phyloP scores from a whole-genome alignment of 2,888 invertebrate species.

The Lithophane ornitopus region DNA sequence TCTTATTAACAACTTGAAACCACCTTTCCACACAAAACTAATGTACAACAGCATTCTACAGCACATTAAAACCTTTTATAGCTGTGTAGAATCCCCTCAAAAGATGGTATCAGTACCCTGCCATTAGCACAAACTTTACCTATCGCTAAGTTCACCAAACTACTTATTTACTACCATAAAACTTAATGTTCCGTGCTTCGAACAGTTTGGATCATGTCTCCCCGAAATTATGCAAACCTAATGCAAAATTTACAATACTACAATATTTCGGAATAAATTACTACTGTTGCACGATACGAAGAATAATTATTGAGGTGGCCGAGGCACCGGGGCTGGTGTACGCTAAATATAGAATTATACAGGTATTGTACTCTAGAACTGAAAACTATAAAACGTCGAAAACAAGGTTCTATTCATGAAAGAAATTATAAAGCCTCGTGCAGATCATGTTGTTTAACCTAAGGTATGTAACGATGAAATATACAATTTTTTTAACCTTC shows the following conservation, averaged over 20 bases:
- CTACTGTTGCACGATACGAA: slow-evolving; percentile 57
- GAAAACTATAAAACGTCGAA: slow-evolving; percentile 35
- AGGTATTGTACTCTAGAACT: neutral
- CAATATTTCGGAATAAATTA: slow-evolving; percentile 63
- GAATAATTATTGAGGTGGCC: slow-evolving; percentile 49
- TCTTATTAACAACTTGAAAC: slow-evolving; percentile 7
- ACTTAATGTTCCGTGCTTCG: slow-evolving; percentile 79
- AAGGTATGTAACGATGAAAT: no score
- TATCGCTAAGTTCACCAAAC: slow-evolving; percentile 72
- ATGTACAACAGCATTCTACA: slow-evolving; percentile 40
- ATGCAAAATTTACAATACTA: slow-evolving; percentile 68
- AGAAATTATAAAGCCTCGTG: slow-evolving; percentile 28
- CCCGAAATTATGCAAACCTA: slow-evolving; percentile 76
- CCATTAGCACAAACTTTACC: slow-evolving; percentile 72
- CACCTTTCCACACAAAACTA: slow-evolving; percentile 24
- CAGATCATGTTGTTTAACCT: neutral
- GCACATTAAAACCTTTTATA: slow-evolving; percentile 55
- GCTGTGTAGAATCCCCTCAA: slow-evolving; percentile 59
- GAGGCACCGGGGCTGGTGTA: neutral
- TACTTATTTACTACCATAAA: slow-evolving; percentile 83
- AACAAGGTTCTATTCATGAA: slow-evolving; percentile 13
- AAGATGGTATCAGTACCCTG: slow-evolving; percentile 71
- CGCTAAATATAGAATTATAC: slow-evolving; percentile 31
- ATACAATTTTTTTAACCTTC: neutral
- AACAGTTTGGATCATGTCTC: slow-evolving; percentile 72